Evolutionary conservation across 2,113 vertebrate genomes (phyloP), one percentile per base, ranked within the genome.

Genomic region (Aspidoscelis tigris): DNA sequence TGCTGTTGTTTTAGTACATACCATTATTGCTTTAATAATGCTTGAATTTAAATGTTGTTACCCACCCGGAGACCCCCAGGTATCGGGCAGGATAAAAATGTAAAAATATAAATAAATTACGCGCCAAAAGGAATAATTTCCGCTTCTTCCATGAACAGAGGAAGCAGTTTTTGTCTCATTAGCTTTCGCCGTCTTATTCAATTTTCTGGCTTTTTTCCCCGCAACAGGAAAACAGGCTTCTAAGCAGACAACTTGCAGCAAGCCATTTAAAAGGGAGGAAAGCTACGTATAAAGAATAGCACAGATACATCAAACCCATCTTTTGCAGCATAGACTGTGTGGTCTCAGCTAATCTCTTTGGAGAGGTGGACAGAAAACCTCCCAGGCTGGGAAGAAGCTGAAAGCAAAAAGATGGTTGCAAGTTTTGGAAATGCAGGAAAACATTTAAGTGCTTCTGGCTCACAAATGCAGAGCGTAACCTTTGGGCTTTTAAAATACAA

Each of bases 371-470:
- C 47, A 92, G 53, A 76, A 82, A 68, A 86, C 44, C 2, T 8
- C 11, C 33, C 66, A 86, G 83, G 91, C 14, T 81, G 88, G 0
- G 87, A 89, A 88, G 90, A 88, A 94, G 92, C 88, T 76, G 47
- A 90, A 92, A 89, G 72, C 82, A 83, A 85, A 84, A 75, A 87
- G 93, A 73, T 75, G 88, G 82, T 78, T 76, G 80, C 85, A 50
- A 82, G 90, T 81, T 91, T 86, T 83, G 76, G 69, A 84, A 90
- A 43, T 92, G 93, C 88, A 95, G 95, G 93, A 95, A 50, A 18
- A 61, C 14, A 55, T 55, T 55, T 94, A 91, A 95, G 85, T 81
- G 89, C 74, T 50, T 43, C 88, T 85, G 83, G 86, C 86, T 84
- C 83, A 89, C 76, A 41, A 12, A 86, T 5, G 14, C 10, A 70